Evolutionary conservation across 35 echinoderm and acorn worm species (phyloP), one percentile per base, ranked within the genome.

Genomic region (Heliocidaris erythrogramma): DNA sequence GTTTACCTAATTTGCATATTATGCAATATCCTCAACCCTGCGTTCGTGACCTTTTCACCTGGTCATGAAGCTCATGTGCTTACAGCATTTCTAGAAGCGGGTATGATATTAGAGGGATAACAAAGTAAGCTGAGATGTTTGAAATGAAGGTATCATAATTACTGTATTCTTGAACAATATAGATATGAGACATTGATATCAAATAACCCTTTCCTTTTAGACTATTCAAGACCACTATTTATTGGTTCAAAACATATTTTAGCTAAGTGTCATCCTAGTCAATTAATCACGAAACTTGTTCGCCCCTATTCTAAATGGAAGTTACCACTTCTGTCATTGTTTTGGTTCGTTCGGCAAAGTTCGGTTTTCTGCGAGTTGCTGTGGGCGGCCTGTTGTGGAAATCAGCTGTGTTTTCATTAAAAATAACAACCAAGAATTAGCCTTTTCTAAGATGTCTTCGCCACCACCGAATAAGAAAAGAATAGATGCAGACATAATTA

Each of bases 401-500:
- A 94, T 94, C 93, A 65, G 92, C 87, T 90, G 85, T 94, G 85
- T 92, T 94, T 94, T 96, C 93, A 90, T 29, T 60, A 85, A 32
- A 94, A 94, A 94, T 94, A 93, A 89, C 50, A 56, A 94, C 93
- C 87, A 50, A 94, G 93, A 90, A 94, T 84, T 94, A 90, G 94
- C 35, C 52, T 87, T 87, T 93, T 93, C n/a, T 92, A 97, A 98
- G 95, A 98, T 98, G 97, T 98, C 97, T 49, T 98, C 97, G 71
- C 97, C 97, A 91, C 97, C 97, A 84, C 97, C 97, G 88, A 93
- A 94, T 92, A 98, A 98, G 92, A 96, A 90, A 93, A 94, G 97
- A 92, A 98, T 98, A 95, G 97, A 98, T 69, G 92, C 94, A 27
- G 97, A 98, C 85, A 94, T 98, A 47, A 95, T 98, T 13, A 98